Evolutionary conservation across 2,797 vertebrate genomes (phyloP).

Genomic region (Spinibarbus caldwelli): DNA sequence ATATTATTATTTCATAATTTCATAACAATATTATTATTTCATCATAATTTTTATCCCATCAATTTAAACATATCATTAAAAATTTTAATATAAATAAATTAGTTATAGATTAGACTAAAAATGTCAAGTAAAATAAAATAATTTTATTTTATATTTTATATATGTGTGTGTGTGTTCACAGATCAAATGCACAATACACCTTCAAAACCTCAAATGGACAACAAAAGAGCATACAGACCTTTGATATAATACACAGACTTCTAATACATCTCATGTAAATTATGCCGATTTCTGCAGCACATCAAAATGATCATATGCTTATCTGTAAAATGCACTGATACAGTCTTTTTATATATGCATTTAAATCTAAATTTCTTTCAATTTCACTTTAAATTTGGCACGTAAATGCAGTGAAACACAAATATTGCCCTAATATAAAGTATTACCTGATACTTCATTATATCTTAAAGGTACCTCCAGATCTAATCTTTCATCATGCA

Average conservation of each 20-base stretch:
- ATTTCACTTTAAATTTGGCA: conserved; percentile 17
- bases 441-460: neutral
- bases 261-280: neutral
- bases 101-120: neutral
- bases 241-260: neutral
- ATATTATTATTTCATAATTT: too few species aligned
- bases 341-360: neutral
- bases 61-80: too few species aligned
- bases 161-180: neutral
- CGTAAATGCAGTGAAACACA: conserved; percentile 5
- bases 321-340: neutral
- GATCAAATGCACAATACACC: neutral
- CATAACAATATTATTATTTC: too few species aligned
- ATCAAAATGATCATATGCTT: neutral
- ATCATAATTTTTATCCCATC: neutral
- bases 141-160: neutral
- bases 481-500: neutral
- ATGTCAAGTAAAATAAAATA: neutral
- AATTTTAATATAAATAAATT: too few species aligned
- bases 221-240: neutral
- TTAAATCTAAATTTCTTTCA: neutral
- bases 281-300: too few species aligned
- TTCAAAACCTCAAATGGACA: neutral
- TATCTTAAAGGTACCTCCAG: neutral
- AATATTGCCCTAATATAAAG: neutral